Base-by-base conservation (phyloP, 2,113 vertebrate species). In the Sterna hirundo region DNA sequence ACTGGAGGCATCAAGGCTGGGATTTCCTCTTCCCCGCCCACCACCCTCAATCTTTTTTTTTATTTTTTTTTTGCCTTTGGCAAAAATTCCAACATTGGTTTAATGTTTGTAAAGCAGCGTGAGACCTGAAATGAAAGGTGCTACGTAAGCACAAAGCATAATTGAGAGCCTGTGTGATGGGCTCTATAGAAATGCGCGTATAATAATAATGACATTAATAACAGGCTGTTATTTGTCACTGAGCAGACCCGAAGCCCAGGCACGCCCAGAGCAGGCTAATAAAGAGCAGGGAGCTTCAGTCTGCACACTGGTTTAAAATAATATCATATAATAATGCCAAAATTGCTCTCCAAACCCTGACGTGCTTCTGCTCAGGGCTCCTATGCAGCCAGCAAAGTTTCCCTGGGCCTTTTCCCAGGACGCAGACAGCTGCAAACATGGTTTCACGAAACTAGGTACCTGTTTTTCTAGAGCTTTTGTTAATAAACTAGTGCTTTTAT, bases 331-430 rank as follows among this genome's bases (percentile, higher is more conserved):
- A 82, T 79, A 54, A 68, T 13, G 22, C 32, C 57, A 11, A 52
- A 79, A 75, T 75, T 94, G 54, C 55, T n/a, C 58, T 86, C 42
- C 92, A 60, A 57, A 42, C 49, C 69, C 81, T 27, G 57, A 11
- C 42, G 5, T 2, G 5, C 46, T 22, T 62, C 79, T 5, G 20
- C 83, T 76, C 52, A 2, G 36, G 61, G 74, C 62, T 66, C 27
- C 0, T 6, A 5, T 10, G 2, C 34, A 32, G 44, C 64, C 47
- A 20, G 23, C 0, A 0, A 49, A 21, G 13, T 25, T 89, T 79
- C 66, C 49, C 83, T 57, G 44, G 42, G 52, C 40, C 34, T 70
- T 74, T 69, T 93, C 61, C 85, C 1, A 17, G 74, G 72, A 52
- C 26, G 15, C 19, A 55, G 51, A 11, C 55, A 70, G 61, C 61